These are phyloP conservation scores for Mallotus villosus DNA, from an alignment of 2,797 vertebrate species.

Conservation along the genomic window DNA sequence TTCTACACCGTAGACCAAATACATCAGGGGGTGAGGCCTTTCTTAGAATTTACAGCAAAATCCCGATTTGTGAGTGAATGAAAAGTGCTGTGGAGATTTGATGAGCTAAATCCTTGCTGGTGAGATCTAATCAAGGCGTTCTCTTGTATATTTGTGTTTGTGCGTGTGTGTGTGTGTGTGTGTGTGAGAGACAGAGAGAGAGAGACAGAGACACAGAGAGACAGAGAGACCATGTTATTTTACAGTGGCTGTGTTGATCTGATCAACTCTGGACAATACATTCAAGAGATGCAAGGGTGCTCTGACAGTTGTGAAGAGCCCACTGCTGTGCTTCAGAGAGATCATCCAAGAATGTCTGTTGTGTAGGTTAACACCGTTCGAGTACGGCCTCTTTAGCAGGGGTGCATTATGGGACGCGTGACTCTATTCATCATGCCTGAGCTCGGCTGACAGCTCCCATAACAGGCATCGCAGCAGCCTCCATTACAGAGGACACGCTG, in stretches of 20 bases:
- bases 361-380: conserved; percentile 46
- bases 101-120: background rate
- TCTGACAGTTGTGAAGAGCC: no score
- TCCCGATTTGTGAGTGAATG: no score
- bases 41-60: no score
- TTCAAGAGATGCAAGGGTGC: no score
- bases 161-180: background rate
- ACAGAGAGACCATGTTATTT: no score
- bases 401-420: conserved; percentile 20
- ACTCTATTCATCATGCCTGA: conserved; percentile 57
- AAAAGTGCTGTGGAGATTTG: no score
- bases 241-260: no score
- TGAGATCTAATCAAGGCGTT: background rate
- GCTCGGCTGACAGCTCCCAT: conserved; percentile 44
- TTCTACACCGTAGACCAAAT: no score
- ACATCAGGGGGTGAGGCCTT: no score
- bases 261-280: no score
- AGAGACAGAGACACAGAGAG: no score
- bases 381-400: conserved; percentile 32
- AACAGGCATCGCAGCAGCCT: conserved; percentile 16
- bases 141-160: background rate
- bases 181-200: background rate
- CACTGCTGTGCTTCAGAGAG: conserved; percentile 11
- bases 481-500: conserved; percentile 27
- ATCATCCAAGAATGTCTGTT: conserved; percentile 22